Evolutionary conservation across 2,888 invertebrate genomes (phyloP).

Genomic region (Himalopsyche anomala): DNA sequence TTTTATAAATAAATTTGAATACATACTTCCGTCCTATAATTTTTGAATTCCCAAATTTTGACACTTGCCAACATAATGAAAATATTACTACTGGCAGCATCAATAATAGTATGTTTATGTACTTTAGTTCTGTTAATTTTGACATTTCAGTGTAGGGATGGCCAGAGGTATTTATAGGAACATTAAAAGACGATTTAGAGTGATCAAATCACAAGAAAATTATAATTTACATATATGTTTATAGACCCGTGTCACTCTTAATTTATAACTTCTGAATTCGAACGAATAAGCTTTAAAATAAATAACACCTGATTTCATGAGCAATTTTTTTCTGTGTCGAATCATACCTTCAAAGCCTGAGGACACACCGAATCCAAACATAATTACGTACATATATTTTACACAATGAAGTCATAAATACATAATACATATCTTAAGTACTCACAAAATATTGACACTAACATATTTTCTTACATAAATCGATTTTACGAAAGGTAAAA

Average conservation of each 20-base stretch:
- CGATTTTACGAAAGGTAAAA: slow-evolving; percentile 57
- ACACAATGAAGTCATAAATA: slow-evolving; percentile 61
- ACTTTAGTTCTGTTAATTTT: not conserved
- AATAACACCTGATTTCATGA: not conserved
- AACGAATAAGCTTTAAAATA: not conserved
- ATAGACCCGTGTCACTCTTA: slow-evolving; percentile 32
- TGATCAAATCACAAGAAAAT: slow-evolving; percentile 13
- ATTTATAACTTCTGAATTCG: not conserved
- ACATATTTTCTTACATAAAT: slow-evolving; percentile 54
- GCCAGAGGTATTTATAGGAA: not conserved
- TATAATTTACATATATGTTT: not conserved
- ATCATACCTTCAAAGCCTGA: slow-evolving; percentile 61
- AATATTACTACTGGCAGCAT: slow-evolving; percentile 1
- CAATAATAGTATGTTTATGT: not conserved
- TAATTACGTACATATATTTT: slow-evolving; percentile 53
- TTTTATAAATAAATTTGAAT: not conserved
- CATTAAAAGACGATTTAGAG: not conserved
- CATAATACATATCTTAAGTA: slow-evolving; percentile 64
- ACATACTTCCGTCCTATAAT: not conserved
- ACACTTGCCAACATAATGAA: slow-evolving; percentile 5
- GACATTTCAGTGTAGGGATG: not conserved
- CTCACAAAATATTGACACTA: slow-evolving; percentile 63
- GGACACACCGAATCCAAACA: slow-evolving; percentile 55
- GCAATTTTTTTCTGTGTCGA: slow-evolving; percentile 28
- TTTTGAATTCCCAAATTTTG: not conserved